Base-by-base conservation (phyloP, 2,888 invertebrate species). In the Leptinotarsa tumamoca region DNA sequence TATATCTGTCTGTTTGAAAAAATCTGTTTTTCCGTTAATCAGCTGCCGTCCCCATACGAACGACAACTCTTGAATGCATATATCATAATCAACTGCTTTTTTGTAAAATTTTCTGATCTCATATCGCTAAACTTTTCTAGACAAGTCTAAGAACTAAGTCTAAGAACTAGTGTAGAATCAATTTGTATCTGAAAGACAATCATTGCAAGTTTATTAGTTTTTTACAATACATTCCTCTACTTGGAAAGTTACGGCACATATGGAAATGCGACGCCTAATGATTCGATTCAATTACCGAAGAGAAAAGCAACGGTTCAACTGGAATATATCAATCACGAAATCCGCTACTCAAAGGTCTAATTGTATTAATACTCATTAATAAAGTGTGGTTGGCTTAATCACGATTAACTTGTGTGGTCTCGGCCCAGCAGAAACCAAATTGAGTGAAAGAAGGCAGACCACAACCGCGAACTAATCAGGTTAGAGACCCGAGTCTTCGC, bases 371-470 rank as follows among this genome's bases (percentile, higher is more conserved):
- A 63, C 33, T 63, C 63, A 63, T 63, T 63, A 33, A 63, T 63
- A n/a, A 43, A 63, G 63, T 63, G 63, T 63, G 63, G 33, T 7
- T 63, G 17, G 63, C 63, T 63, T 63, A 18, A 63, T 63, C 63
- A 43, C 63, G 63, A 63, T 63, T 33, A 33, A 33, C 63, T 63
- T 63, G 63, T 63, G 63, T 63, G 63, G 63, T 63, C 58, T 58
- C 23, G 58, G 23, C 58, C 63, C 63, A n/a, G 33, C 63, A 63
- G 63, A 63, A 63, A 63, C 43, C 63, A 63, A 63, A 63, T 43
- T 63, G 63, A 63, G 63, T 63, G 63, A 63, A 63, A 63, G 63
- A 63, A 63, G 63, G 63, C 63, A 63, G 63, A 63, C 63, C 63
- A 33, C 63, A 63, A 43, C 4, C 43, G n/a, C 27, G 43, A 18